phyloP scores from a whole-genome alignment of 2,888 invertebrate species.

The Caenorhabditis macrosperma region DNA sequence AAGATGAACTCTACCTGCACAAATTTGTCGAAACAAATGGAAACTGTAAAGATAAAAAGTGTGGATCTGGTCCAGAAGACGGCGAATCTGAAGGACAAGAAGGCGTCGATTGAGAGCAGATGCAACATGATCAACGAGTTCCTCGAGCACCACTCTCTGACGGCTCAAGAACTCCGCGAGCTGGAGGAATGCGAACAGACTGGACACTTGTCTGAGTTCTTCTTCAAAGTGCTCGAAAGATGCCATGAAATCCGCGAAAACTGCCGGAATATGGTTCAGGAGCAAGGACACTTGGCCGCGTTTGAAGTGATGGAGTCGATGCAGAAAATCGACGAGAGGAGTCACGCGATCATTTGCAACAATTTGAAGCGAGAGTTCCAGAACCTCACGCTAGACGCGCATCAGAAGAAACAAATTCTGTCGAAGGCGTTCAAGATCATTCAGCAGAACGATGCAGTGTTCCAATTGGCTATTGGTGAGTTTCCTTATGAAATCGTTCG shows the following conservation, averaged over 20 bases:
- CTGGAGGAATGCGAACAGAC: constrained; percentile 47
- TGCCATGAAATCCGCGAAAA: constrained; percentile 47
- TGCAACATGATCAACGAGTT: constrained; percentile 53
- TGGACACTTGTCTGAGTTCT: constrained; percentile 34
- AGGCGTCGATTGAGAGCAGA: constrained; percentile 22
- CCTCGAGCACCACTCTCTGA: constrained; percentile 36
- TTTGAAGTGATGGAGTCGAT: constrained; percentile 54
- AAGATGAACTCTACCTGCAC: constrained; percentile 48
- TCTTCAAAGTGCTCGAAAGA: constrained; percentile 49
- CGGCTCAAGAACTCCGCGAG: constrained; percentile 26
- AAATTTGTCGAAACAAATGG: constrained; percentile 50
- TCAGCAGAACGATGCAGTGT: constrained; percentile 38
- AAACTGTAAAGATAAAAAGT: constrained; percentile 41
- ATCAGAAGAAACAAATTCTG: constrained; percentile 45
- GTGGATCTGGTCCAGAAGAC: constrained; percentile 43
- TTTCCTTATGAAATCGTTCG: neutral
- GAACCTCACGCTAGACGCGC: constrained; percentile 33
- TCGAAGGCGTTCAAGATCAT: constrained; percentile 52
- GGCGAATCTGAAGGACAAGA: constrained; percentile 43
- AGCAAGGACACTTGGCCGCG: constrained; percentile 41
- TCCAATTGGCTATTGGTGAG: constrained; percentile 35
- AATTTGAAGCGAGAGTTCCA: constrained; percentile 52
- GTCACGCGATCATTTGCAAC: constrained; percentile 38
- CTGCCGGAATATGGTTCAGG: constrained; percentile 47
- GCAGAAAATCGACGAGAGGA: constrained; percentile 43